Evolutionary conservation across 2,113 vertebrate species (phyloP).

Genomic region (Lampris incognitus): DNA sequence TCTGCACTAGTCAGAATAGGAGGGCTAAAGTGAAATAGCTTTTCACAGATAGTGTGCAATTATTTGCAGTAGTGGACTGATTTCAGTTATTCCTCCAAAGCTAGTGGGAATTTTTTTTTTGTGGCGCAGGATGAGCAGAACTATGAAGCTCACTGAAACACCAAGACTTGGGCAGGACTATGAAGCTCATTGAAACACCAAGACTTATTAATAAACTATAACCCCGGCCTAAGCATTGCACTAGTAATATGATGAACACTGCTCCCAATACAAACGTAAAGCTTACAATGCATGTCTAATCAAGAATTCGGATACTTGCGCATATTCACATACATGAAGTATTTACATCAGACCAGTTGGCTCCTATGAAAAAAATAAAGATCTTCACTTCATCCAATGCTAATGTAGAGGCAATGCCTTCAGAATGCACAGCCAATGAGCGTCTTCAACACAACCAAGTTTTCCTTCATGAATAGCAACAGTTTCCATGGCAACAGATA

Average conservation of each 20-base stretch:
- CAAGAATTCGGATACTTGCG: neutral
- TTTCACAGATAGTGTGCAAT: neutral
- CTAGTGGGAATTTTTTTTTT: neutral
- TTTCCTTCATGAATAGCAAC: constrained; percentile 71
- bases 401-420: constrained; percentile 15
- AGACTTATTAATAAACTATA: neutral
- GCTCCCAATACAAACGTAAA: neutral
- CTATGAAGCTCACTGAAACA: neutral
- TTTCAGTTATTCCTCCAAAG: neutral
- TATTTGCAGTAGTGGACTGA: neutral
- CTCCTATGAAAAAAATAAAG: neutral
- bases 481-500: constrained; percentile 82
- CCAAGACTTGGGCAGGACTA: neutral
- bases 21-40: neutral
- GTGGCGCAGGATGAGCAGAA: no score
- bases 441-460: constrained; percentile 62
- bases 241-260: neutral
- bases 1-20: constrained; percentile 2
- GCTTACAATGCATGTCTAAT: neutral
- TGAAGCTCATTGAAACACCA: neutral
- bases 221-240: neutral
- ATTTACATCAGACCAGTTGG: neutral
- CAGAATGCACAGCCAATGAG: constrained; percentile 57
- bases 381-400: neutral
- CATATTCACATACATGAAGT: neutral